Percentiles rank a stretch among this genome's conserved stretches.
Evolutionary conservation across 2,113 vertebrate genomes (phyloP).

Genomic region (Cyprinodon variegatus): DNA sequence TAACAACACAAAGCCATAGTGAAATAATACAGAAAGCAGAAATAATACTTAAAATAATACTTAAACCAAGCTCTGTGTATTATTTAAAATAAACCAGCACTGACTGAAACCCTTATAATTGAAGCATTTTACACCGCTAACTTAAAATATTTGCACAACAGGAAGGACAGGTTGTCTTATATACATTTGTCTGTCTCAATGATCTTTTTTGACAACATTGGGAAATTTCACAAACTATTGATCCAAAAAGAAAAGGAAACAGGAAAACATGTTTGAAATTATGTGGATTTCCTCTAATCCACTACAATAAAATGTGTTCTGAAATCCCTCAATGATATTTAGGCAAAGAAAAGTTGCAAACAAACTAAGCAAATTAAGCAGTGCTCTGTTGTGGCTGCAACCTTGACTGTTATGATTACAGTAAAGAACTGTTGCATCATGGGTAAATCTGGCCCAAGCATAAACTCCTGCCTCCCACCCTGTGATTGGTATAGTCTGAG

Average conservation of each 20-base stretch:
- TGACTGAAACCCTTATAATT: conserved; percentile 53
- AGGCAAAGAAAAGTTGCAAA: not conserved
- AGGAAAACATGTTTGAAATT: not conserved
- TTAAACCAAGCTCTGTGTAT: conserved; percentile 19
- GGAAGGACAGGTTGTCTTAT: not conserved
- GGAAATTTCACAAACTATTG: not conserved
- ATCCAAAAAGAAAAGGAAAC: not conserved
- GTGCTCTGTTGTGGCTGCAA: no score
- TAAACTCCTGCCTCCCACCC: no score
- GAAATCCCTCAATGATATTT: not conserved
- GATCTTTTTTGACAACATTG: not conserved
- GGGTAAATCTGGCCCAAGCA: no score
- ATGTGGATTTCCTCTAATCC: not conserved
- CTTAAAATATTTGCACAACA: conserved; percentile 52
- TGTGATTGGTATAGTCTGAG: no score
- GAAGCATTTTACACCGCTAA: conserved; percentile 54
- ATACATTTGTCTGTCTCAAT: conserved; percentile 14
- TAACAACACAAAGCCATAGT: conserved; percentile 6
- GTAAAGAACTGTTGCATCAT: no score
- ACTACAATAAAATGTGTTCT: not conserved
- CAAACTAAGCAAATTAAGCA: not conserved
- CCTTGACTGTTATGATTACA: no score
- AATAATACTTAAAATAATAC: conserved; percentile 6
- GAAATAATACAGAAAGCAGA: not conserved
- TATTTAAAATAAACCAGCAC: conserved; percentile 24